phyloP scores from a whole-genome alignment of 2,797 vertebrate species.

The Clarias laeviceps region DNA sequence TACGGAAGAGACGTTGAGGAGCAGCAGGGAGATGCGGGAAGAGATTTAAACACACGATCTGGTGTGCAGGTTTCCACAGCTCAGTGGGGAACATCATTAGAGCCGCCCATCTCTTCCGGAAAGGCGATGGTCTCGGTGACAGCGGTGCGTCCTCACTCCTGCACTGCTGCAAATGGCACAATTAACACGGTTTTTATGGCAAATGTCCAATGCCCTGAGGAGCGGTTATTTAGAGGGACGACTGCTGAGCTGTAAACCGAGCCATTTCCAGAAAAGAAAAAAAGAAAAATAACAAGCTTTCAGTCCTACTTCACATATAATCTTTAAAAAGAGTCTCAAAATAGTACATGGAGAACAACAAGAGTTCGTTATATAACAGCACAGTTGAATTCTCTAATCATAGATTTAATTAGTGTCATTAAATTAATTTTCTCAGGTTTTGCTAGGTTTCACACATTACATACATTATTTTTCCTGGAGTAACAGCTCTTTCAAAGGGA shows the following conservation, averaged over 20 bases:
- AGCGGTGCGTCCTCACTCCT: neutral
- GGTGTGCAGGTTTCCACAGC: constrained; percentile 18
- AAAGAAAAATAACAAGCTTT: neutral
- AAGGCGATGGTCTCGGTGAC: constrained; percentile 21
- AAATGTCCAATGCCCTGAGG: neutral
- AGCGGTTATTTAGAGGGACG: neutral
- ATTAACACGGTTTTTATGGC: neutral
- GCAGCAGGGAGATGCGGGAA: constrained; percentile 12
- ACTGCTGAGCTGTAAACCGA: neutral
- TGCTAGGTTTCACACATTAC: too few relatives aligned
- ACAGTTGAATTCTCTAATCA: neutral
- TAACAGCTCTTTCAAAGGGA: neutral
- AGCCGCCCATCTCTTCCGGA: constrained; percentile 13
- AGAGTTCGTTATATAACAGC: neutral
- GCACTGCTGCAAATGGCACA: neutral
- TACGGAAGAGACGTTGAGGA: constrained; percentile 35
- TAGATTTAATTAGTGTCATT: neutral
- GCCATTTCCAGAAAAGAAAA: neutral
- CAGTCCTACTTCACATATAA: neutral
- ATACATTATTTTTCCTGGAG: too few relatives aligned
- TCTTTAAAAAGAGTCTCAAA: neutral
- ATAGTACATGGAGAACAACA: neutral
- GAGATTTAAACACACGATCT: constrained; percentile 43
- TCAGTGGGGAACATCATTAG: constrained; percentile 36
- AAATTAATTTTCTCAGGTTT: neutral